Evolutionary conservation across 2,797 vertebrate species (phyloP).

Genomic region (Craterocephalus amniculus): DNA sequence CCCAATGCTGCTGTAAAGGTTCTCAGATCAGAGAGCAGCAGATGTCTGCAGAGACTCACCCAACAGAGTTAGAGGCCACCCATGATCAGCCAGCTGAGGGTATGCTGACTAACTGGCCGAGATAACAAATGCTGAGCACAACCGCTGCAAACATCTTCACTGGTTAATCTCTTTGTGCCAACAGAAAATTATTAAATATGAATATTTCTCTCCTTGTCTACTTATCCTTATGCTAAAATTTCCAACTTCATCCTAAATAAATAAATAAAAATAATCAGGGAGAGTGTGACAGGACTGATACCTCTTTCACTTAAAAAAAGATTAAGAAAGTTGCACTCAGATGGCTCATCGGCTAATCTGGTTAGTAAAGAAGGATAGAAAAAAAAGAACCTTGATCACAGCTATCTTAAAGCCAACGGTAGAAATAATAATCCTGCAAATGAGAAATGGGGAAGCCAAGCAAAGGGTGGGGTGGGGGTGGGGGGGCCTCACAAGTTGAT

Average conservation of each 20-base stretch:
- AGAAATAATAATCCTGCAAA: constrained; percentile 59
- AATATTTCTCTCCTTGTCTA: neutral
- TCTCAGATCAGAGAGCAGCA: constrained; percentile 57
- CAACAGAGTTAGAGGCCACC: constrained; percentile 55
- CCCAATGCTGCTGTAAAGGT: constrained; percentile 61
- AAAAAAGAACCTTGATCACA: no score
- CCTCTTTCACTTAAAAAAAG: neutral
- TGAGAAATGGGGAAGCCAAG: constrained; percentile 37
- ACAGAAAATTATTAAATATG: neutral
- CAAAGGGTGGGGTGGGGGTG: constrained; percentile 2
- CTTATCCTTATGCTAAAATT: neutral
- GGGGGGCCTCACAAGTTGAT: constrained; percentile 23
- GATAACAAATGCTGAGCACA: constrained; percentile 44
- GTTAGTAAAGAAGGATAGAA: constrained; percentile 30
- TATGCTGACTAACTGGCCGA: constrained; percentile 21
- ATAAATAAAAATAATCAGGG: no score
- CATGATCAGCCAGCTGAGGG: constrained; percentile 51
- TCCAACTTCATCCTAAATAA: neutral
- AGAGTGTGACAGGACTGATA: no score
- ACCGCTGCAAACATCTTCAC: neutral
- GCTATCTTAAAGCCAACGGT: constrained; percentile 39
- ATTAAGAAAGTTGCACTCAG: constrained; percentile 44
- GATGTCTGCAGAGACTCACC: constrained; percentile 60
- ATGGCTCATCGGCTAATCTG: constrained; percentile 36
- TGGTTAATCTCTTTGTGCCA: neutral